These are phyloP conservation scores for Saguinus midas DNA, from an alignment of 2,113 vertebrate species.

Conservation along the genomic window DNA sequence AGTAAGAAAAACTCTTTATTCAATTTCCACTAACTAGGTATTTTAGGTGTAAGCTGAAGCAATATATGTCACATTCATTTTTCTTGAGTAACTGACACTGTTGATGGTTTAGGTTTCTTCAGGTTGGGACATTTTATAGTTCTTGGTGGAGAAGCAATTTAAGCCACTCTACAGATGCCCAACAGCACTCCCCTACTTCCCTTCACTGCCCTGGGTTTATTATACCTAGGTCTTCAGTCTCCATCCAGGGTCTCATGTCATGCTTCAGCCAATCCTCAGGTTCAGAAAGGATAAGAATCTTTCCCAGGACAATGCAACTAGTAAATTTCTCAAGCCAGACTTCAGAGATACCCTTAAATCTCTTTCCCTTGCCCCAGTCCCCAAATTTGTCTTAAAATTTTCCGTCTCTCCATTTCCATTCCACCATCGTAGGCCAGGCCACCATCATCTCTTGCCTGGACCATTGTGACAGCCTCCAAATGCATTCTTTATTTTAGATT, in stretches of 20 bases:
- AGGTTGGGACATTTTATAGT: not conserved
- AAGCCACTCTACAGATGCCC: not conserved
- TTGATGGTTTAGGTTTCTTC: not conserved
- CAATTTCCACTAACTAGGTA: not conserved
- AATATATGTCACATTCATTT: not conserved
- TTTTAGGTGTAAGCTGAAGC: not conserved
- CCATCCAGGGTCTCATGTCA: not conserved
- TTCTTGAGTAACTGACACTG: not conserved
- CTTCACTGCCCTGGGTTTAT: not conserved
- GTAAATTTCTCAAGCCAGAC: not conserved
- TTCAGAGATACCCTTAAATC: not conserved
- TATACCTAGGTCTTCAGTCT: not conserved
- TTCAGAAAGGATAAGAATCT: not conserved
- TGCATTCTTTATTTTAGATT: not conserved
- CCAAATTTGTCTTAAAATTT: not conserved
- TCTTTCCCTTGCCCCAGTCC: not conserved
- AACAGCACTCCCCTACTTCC: not conserved
- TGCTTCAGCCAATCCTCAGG: not conserved
- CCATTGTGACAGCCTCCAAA: not conserved
- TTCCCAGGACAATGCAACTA: not conserved
- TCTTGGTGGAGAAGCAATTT: not conserved
- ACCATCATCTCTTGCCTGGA: not conserved
- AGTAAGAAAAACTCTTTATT: not conserved
- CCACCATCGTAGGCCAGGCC: rapidly evolving
- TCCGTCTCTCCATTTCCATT: not conserved